These are phyloP conservation scores for Novumbra hubbsi DNA, from an alignment of 2,797 vertebrate genomes.

Conservation along the genomic window DNA sequence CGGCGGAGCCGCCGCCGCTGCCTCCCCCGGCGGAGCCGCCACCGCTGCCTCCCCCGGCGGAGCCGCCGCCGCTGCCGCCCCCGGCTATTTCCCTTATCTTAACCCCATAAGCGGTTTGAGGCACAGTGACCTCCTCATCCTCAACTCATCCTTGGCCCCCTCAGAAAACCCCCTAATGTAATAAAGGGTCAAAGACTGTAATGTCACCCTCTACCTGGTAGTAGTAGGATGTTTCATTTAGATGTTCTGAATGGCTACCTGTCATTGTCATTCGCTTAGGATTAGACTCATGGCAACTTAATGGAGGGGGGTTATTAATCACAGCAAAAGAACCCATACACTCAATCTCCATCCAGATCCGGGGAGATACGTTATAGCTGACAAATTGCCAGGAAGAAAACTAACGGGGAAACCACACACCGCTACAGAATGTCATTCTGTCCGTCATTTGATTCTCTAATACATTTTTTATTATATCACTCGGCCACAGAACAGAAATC, in stretches of 20 bases:
- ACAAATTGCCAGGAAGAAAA: constrained; percentile 56
- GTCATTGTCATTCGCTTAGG: constrained; percentile 52
- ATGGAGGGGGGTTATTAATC: constrained; percentile 66
- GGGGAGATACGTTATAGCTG: constrained; percentile 62
- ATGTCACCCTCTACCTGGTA: constrained; percentile 49
- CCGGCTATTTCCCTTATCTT: too few species aligned
- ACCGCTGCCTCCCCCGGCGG: too few species aligned
- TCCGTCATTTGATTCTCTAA: constrained; percentile 75
- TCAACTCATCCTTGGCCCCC: constrained; percentile 19
- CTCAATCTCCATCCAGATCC: constrained; percentile 45
- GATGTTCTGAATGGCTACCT: constrained; percentile 55
- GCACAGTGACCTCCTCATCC: constrained; percentile 54
- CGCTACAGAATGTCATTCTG: constrained; percentile 65
- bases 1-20: too few species aligned
- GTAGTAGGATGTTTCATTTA: constrained; percentile 27
- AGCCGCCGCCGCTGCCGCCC: too few species aligned
- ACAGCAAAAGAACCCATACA: constrained; percentile 54
- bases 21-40: too few species aligned
- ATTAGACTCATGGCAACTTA: constrained; percentile 62
- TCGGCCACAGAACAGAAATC: constrained; percentile 65
- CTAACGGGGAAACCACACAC: constrained; percentile 61
- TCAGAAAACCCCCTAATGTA: constrained; percentile 29
- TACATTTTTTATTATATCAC: constrained; percentile 73
- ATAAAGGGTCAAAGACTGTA: constrained; percentile 39
- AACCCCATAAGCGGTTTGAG: constrained; percentile 51